Percentiles rank a stretch among this genome's conserved stretches.
Evolutionary conservation across 2,113 vertebrate genomes (phyloP).

Genomic region (Ondatra zibethicus): DNA sequence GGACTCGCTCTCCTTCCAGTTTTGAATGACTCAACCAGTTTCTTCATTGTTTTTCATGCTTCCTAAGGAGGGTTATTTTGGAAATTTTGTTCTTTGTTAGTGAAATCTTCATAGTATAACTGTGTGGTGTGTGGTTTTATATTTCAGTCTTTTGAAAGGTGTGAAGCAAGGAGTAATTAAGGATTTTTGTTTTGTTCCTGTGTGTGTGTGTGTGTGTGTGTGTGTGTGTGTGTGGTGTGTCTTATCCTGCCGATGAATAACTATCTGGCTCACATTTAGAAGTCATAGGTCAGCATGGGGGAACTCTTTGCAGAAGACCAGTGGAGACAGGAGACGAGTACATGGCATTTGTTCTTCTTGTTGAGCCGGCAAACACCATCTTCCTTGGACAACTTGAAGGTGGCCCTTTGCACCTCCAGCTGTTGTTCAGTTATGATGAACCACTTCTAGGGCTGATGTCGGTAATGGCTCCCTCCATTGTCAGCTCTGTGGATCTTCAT

Average conservation of each 20-base stretch:
- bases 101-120: neutral
- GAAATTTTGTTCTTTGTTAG: neutral
- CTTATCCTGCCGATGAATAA: neutral
- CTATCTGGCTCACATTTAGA: neutral
- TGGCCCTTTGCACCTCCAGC: neutral
- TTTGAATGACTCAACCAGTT: neutral
- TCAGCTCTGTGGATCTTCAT: neutral
- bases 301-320: neutral
- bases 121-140: neutral
- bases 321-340: neutral
- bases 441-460: neutral
- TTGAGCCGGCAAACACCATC: neutral
- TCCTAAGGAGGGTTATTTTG: neutral
- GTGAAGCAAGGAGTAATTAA: neutral
- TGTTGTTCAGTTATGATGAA: neutral
- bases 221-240: neutral
- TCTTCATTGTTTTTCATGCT: neutral
- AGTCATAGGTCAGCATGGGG: neutral
- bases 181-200: neutral
- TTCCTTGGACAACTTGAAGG: neutral
- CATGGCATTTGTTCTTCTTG: neutral
- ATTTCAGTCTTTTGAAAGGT: neutral
- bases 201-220: neutral
- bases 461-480: neutral
- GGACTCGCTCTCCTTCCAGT: neutral